Base-by-base conservation (phyloP, 2,888 invertebrate species). In the Dryobotodes eremita region DNA sequence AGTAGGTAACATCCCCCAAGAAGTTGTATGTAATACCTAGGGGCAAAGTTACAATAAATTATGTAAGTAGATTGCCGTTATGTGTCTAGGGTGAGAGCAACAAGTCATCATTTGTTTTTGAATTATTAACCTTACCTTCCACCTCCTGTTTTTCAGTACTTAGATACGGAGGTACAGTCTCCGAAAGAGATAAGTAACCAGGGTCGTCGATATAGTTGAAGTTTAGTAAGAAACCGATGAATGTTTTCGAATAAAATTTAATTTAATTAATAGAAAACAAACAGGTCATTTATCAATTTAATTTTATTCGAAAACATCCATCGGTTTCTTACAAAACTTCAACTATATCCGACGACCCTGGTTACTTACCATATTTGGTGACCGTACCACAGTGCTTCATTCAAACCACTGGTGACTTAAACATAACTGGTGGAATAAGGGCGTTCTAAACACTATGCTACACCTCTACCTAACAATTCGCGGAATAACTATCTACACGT, bases 61-160 rank as follows among this genome's bases (percentile, higher is more conserved):
- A 31, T 62, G 46, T 17, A 69, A 55, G 75, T 13, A 77, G n/a
- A 61, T 78, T 69, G 42, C 20, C 20, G 69, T 36, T 11, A 68
- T 53, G 61, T 69, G 46, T 23, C 53, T 31, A 17, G 20, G 42
- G 61, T 20, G 15, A 3, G 15, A 61, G 53, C 53, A 48, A 36
- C 46, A 77, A 48, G 53, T 48, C 31, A 46, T 71, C 31, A 71
- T 71, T 55, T 71, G 50, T 20, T 36, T 75, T 50, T 75, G 59
- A 71, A 71, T 71, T 50, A 75, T 71, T 61, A 59, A 71, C 26
- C 15, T 0, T 42, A 46, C 6, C 4, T 75, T 36, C 31, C 62
- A 46, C 3, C 11, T 20, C 20, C 55, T n/a, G 42, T 42, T n/a
- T 68, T 23, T 26, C 20, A 20, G 26, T 23, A 50, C 26, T 3